Conservation (phyloP, 2,888 invertebrate species). For the Leptopterna dolabrata region DNA sequence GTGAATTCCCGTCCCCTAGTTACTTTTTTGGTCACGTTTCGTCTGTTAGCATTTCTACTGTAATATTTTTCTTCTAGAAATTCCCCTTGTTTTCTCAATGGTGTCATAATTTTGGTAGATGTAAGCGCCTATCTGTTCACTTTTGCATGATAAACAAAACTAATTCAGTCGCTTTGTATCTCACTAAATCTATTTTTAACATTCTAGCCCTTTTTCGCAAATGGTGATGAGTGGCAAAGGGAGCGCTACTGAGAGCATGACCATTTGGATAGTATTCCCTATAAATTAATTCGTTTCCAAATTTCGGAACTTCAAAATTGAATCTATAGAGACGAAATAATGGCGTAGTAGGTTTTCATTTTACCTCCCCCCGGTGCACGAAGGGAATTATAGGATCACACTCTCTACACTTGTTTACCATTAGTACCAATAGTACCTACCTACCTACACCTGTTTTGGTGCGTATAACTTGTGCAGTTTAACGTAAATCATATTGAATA, state of each 20-base stretch:
- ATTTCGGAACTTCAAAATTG: too few species aligned
- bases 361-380: neutral
- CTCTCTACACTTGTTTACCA: too few species aligned
- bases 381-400: neutral
- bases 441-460: too few species aligned
- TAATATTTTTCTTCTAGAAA: neutral
- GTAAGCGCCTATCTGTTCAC: conserved; percentile 32
- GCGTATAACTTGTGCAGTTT: too few species aligned
- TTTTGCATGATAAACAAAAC: conserved; percentile 37
- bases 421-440: too few species aligned
- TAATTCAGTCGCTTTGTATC: conserved; percentile 28
- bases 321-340: too few species aligned
- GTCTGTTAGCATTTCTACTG: neutral
- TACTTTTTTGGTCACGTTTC: neutral
- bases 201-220: neutral
- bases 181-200: conserved; percentile 19
- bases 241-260: neutral
- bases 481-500: too few species aligned
- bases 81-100: neutral
- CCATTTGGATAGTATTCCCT: neutral
- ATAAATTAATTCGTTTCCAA: neutral
- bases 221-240: neutral
- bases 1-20: neutral
- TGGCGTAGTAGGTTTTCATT: neutral
- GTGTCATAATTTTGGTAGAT: conserved; percentile 16